Conservation (phyloP, 2,888 invertebrate species). For the Euproctis similis region DNA sequence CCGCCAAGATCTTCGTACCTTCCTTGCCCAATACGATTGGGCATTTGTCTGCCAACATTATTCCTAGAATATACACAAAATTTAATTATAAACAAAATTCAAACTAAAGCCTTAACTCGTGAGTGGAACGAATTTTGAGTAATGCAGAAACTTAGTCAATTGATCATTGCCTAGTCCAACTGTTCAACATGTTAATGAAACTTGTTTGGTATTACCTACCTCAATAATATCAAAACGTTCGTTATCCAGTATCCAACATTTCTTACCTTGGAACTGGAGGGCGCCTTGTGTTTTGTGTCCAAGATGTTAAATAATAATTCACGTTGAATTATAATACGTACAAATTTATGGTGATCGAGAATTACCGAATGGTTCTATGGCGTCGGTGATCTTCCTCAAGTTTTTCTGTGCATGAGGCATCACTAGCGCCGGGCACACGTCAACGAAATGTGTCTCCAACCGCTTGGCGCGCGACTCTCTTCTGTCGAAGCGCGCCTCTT, state of each 20-base stretch:
- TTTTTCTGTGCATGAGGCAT: constrained; percentile 71
- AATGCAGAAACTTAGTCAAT: no score
- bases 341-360: not conserved
- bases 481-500: constrained; percentile 60
- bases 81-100: not conserved
- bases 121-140: no score
- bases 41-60: constrained; percentile 62
- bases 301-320: no score
- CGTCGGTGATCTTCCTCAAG: constrained; percentile 53
- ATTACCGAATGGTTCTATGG: constrained; percentile 50
- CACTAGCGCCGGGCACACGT: constrained; percentile 66
- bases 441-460: constrained; percentile 66
- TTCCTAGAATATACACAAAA: constrained; percentile 31
- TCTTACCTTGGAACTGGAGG: no score
- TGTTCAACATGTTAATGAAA: no score
- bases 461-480: constrained; percentile 66
- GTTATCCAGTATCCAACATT: no score
- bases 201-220: not conserved
- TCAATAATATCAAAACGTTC: not conserved
- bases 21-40: constrained; percentile 55
- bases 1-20: constrained; percentile 40
- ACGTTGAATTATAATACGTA: no score
- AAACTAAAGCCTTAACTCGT: no score
- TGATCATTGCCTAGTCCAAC: no score
- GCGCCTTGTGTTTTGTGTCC: no score